Evolutionary conservation across 2,797 vertebrate species (phyloP), one percentile per base, ranked within the genome.

Genomic region (Hafferia zeledoni): DNA sequence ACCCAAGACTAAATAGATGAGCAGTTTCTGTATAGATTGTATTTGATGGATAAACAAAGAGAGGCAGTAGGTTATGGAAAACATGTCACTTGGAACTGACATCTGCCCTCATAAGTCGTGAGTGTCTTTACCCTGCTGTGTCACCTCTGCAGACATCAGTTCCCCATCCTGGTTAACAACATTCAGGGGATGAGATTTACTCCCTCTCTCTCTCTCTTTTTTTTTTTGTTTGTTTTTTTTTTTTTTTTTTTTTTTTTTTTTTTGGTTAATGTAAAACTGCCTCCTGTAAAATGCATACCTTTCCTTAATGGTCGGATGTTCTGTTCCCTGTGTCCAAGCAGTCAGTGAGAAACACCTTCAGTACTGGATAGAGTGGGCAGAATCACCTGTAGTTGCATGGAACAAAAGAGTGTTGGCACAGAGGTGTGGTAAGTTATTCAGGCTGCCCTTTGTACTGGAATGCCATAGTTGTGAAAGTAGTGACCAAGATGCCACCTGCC

Each of bases 21-120:
- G 77, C 94, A 95, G 94, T 96, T 93, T 85, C 94, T 97, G 86
- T 97, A 95, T 80, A 97, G 97, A 98, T 97, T 96, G 83, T 71
- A 87, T 97, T 94, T 98, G 97, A 98, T 98, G 82, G 93, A 94
- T 97, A 97, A 97, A 97, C 96, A 97, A 97, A 97, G 93, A 96
- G 70, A 96, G 91, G 93, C 93, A 96, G 87, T 91, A 81, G 74
- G 91, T 95, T 94, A 93, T 84, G 94, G 95, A 94, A 97, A 96
- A 94, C 84, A 91, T 63, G 88, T 97, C 97, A 95, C 97, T 96
- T 83, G 90, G 95, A 98, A 97, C 90, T 97, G 97, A 97, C 97
- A 97, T 94, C 94, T 97, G 97, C 96, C 94, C 97, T 98, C 96
- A 74, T 92, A 94, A 94, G 85, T 98, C 2, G 17, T 87, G 56